Conservation (phyloP, 2,888 invertebrate genomes). For the Sesia bembeciformis region DNA sequence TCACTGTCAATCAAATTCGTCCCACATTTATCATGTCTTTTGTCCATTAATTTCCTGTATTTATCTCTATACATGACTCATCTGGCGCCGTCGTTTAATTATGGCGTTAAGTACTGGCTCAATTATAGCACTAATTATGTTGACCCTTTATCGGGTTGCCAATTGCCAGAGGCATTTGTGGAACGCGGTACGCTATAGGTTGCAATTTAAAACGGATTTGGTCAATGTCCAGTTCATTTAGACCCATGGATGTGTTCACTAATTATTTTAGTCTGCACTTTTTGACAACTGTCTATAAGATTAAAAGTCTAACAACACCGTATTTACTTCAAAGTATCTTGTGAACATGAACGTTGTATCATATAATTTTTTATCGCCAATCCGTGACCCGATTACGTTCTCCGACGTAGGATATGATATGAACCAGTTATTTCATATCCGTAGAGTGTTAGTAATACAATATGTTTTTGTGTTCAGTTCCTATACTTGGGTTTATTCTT, state of each 20-base stretch:
- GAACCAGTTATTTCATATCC: background rate
- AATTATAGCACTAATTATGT: constrained; percentile 11
- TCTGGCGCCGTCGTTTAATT: background rate
- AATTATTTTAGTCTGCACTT: background rate
- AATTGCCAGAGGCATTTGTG: constrained; percentile 34
- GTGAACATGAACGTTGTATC: constrained; percentile 11
- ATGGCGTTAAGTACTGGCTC: constrained; percentile 1
- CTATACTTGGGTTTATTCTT: no score
- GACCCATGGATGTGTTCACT: constrained; percentile 11
- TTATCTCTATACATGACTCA: constrained; percentile 2
- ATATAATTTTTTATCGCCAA: constrained; percentile 28
- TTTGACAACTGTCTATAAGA: background rate
- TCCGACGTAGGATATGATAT: constrained; percentile 18
- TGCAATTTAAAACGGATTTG: constrained; percentile 25
- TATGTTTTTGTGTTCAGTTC: no score
- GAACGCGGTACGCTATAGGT: constrained; percentile 33
- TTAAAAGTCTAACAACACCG: background rate
- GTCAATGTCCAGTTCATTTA: constrained; percentile 19
- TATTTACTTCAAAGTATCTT: background rate
- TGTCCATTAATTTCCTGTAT: constrained; percentile 26
- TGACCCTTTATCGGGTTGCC: constrained; percentile 40
- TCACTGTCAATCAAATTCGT: constrained; percentile 12
- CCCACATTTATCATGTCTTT: constrained; percentile 9
- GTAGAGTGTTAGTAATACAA: no score
- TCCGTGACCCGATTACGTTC: constrained; percentile 34